Evolutionary conservation across 1,140 invertebrate genomes (phyloP), one percentile per base, ranked within the genome.

Genomic region (Coelopa frigida): DNA sequence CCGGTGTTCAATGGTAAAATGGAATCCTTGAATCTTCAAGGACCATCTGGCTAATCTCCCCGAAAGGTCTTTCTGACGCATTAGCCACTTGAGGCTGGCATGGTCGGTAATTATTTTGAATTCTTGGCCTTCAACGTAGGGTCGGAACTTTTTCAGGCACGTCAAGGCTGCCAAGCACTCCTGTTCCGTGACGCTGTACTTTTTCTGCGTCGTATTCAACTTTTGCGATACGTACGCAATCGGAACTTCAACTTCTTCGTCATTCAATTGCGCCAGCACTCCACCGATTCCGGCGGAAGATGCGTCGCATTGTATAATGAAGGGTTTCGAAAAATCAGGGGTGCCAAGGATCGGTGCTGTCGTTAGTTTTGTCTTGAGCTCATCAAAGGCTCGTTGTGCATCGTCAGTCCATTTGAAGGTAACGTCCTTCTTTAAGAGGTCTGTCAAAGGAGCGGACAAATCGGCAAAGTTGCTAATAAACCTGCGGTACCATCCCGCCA

Each of bases 111-210:
- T 50, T 3, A 73, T 48, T 5, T 46, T 49, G 46, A 75, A 74
- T 23, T 56, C 22, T 3, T 56, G 38, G 2, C 62, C 69, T 39
- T 67, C 58, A 4, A 75, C 20, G 50, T 71, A 76, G 5, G 57
- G 50, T 29, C 65, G 49, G 48, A 74, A 75, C 37, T 72, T 68
- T 46, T 70, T 53, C 22, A 70, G 54, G 7, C 58, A 66, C 43
- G 56, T 58, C 3, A 75, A 44, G 7, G 75, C 55, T 5, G 70
- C 72, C 11, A 74, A 51, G 39, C 58, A 61, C 56, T 76, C 73
- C 39, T 55, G 46, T 52, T 75, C 69, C 6, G 67, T 70, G 4
- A 57, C 56, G 0, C 20, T 38, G 38, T 54, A 55, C 11, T 52
- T 54, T 10, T 41, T 8, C 52, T 48, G 46, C 10, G 42, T 37